Percentiles rank a stretch among this genome's conserved stretches.
Conservation (phyloP, 2,888 invertebrate genomes). For the Oxytorus armatus region DNA sequence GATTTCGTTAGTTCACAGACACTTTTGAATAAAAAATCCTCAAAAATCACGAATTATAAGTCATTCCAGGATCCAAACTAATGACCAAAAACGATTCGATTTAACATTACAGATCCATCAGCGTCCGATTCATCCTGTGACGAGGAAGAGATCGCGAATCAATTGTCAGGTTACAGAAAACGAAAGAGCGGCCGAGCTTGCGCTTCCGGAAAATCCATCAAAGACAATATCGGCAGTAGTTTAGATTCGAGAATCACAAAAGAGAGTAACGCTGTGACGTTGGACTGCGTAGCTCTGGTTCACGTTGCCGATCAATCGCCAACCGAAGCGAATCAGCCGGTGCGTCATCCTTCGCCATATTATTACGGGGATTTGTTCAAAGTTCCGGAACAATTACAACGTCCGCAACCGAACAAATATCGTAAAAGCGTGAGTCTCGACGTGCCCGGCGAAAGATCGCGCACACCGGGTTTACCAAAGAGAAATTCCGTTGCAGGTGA, state of each 20-base stretch:
- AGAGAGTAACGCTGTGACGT: conserved; percentile 69
- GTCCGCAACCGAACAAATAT: conserved; percentile 85
- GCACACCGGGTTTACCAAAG: conserved; percentile 87
- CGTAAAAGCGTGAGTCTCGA: conserved; percentile 91
- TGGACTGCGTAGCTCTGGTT: conserved; percentile 80
- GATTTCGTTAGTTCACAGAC: no score
- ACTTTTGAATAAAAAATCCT: background rate
- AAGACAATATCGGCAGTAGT: conserved; percentile 59
- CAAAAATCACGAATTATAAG: background rate
- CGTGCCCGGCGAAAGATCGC: conserved; percentile 89
- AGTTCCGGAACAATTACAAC: conserved; percentile 83
- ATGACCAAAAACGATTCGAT: background rate
- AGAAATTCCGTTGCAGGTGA: conserved; percentile 90
- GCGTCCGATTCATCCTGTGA: conserved; percentile 81
- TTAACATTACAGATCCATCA: conserved; percentile 77
- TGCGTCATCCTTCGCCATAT: conserved; percentile 92
- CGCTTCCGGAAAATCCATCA: conserved; percentile 69
- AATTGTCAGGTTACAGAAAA: conserved; percentile 71
- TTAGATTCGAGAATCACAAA: conserved; percentile 56
- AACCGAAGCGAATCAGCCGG: conserved; percentile 86
- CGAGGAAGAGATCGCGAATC: conserved; percentile 76
- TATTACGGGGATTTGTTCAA: conserved; percentile 92
- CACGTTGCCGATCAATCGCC: conserved; percentile 84
- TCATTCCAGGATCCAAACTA: background rate
- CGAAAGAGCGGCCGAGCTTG: conserved; percentile 74